Base-by-base conservation (phyloP, 2,888 invertebrate species). In the Cryptocephalus primarius region DNA sequence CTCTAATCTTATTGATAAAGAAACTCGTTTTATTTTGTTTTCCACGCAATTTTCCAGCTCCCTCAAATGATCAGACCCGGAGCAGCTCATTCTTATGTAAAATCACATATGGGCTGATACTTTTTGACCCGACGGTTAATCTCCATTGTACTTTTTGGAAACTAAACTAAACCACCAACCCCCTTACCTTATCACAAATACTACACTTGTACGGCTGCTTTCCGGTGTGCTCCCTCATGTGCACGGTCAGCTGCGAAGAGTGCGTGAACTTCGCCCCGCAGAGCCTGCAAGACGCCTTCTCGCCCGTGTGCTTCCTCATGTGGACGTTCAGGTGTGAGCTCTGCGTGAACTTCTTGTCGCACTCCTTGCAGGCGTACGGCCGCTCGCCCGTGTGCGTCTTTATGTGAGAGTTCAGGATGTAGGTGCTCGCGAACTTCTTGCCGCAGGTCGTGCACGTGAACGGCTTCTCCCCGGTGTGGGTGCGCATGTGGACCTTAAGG, bases 321-420 rank as follows among this genome's bases (percentile, higher is more conserved):
- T 79, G 79, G 1, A 71, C 73, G 43, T 73, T 73, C 11, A 79
- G 55, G 62, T 80, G 79, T 12, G 78, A 78, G 53, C 75, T 75
- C 63, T 80, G 79, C 51, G 78, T 77, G 61, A 79, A 80, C 1
- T 72, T 69, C 64, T 78, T 79, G 14, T 75, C 74, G 60, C 80
- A 80, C 4, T 70, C 59, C 9, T 72, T 66, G 57, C 79, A 80
- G 10, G 75, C 65, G 60, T 75, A 79, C 0, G 80, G 80, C 50
- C 75, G 71, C 59, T 79, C 79, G 8, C 79, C 79, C 0, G 80
- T 79, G 64, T 80, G 80, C 8, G 76, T 77, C 56, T 79, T 75
- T 46, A 74, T 72, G 56, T 80, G 80, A 0, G 77, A 77, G 57
- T 74, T 77, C 31, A 77, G 69, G 2, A 79, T 77, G 44, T 78